Base-by-base conservation (phyloP, 2,113 vertebrate genomes). In the Corythornis madagascariensis region DNA sequence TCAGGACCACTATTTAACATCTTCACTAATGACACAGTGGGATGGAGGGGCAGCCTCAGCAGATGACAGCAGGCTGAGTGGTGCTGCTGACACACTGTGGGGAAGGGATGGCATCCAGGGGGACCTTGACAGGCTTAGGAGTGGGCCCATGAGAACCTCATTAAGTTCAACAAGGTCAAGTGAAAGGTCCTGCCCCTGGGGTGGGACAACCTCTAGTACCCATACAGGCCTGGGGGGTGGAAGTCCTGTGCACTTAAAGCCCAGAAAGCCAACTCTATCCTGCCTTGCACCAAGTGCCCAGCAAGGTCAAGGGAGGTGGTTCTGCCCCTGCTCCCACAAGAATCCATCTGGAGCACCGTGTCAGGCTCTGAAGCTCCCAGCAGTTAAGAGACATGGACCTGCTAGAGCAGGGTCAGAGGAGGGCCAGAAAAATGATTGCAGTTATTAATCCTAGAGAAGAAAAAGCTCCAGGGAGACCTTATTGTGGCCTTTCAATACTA, bases 71-170 rank as follows among this genome's bases (percentile, higher is more conserved):
- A 70, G n/a, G 56, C n/a, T 11, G 12, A 33, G 52, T 33, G 56
- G 22, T 13, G n/a, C 10, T 7, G 45, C 1, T 61, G 77, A 67
- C 0, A 33, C 0, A 1, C 31, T 35, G 28, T 40, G 88, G n/a
- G 26, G 38, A 59, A 38, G 13, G 33, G 45, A 88, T 47, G n/a
- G 11, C 63, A 75, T 10, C 2, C 6, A 11, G 35, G 75, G 17
- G 13, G 43, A 80, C 22, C 53, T 1, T 22, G 21, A 57, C 13
- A 50, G 19, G 12, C 43, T 1, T 53, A 38, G 38, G 59, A 83
- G 24, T 2, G 8, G 10, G 55, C 48, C 13, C 7, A 3, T 2
- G 28, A 6, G 50, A 67, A 42, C 43, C 2, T 16, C 40, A 28
- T 8, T 13, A 77, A 28, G 56, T 38, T 55, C 56, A 70, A 77